Conservation (phyloP, 2,797 vertebrate genomes). For the Pelodytes ibericus region DNA sequence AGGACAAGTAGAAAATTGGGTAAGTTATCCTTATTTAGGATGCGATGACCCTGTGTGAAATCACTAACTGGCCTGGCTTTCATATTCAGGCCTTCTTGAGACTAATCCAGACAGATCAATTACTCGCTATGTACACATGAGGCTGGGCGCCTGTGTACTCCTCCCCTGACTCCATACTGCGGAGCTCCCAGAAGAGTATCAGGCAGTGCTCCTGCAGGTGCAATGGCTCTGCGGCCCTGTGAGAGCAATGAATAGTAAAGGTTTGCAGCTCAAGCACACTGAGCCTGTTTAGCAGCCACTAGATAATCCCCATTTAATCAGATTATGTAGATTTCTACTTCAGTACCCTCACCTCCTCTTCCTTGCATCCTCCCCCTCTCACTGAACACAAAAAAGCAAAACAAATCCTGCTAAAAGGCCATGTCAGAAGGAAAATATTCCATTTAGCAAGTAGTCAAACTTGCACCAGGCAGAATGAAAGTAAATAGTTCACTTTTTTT, state of each 20-base stretch:
- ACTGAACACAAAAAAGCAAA: constrained; percentile 55
- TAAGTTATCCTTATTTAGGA: constrained; percentile 50
- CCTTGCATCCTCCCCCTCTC: constrained; percentile 54
- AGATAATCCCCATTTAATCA: constrained; percentile 92
- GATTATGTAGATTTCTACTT: constrained; percentile 99
- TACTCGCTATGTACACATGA: constrained; percentile 58
- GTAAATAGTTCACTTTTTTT: too few relatives aligned
- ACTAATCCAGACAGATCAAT: constrained; percentile 74
- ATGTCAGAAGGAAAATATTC: constrained; percentile 33
- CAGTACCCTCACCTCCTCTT: constrained; percentile 65
- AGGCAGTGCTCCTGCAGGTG: constrained; percentile 84
- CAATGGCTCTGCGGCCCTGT: constrained; percentile 80
- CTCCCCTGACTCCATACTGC: constrained; percentile 60
- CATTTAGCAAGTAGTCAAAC: constrained; percentile 14
- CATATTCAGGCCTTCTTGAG: constrained; percentile 59
- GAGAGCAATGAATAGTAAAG: constrained; percentile 89
- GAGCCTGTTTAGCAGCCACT: constrained; percentile 83
- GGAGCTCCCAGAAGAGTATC: constrained; percentile 68
- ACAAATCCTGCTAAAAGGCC: constrained; percentile 50
- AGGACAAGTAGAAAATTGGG: constrained; percentile 5
- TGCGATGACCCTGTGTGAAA: constrained; percentile 57
- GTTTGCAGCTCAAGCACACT: constrained; percentile 87
- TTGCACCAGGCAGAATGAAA: too few relatives aligned
- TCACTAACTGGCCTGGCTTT: constrained; percentile 61
- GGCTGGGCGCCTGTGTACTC: constrained; percentile 56